Conservation (phyloP, 2,888 invertebrate genomes). For the Stegophylla sp. region DNA sequence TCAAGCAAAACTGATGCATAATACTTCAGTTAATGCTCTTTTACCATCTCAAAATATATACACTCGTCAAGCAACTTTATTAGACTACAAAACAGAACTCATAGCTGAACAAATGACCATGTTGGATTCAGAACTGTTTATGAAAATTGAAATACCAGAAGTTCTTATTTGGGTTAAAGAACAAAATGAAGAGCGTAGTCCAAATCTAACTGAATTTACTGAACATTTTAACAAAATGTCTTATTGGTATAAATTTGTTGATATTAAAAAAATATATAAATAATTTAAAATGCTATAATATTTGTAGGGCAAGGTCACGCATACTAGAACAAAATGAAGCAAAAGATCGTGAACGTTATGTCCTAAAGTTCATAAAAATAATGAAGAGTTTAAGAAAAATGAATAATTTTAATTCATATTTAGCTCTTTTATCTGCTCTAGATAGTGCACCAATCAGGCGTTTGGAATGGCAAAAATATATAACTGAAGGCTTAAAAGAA, state of each 20-base stretch:
- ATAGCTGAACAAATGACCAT: constrained; percentile 98
- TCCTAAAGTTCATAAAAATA: constrained; percentile 94
- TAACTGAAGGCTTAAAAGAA: constrained; percentile 89
- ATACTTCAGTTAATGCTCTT: constrained; percentile 65
- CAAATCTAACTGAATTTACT: constrained; percentile 94
- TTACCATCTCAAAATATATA: constrained; percentile 69
- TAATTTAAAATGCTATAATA: neutral
- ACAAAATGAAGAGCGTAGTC: constrained; percentile 95
- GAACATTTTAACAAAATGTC: constrained; percentile 99
- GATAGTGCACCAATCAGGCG: constrained; percentile 93
- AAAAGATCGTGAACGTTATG: constrained; percentile 93
- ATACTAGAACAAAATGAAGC: constrained; percentile 90
- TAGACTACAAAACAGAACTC: constrained; percentile 93
- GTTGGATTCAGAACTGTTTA: constrained; percentile 92
- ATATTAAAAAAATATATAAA: neutral
- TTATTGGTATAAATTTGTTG: constrained; percentile 75
- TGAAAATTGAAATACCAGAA: constrained; percentile 96
- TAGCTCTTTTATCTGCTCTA: constrained; percentile 93
- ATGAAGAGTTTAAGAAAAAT: constrained; percentile 97
- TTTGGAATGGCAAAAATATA: constrained; percentile 91
- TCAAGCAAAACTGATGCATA: constrained; percentile 69
- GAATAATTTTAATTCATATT: constrained; percentile 98
- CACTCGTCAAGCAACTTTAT: constrained; percentile 71
- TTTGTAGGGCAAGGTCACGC: constrained; percentile 80
- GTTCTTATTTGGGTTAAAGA: constrained; percentile 96